These are phyloP conservation scores for Drosophila littoralis DNA, from an alignment of 1,140 invertebrate species.

Conservation along the genomic window DNA sequence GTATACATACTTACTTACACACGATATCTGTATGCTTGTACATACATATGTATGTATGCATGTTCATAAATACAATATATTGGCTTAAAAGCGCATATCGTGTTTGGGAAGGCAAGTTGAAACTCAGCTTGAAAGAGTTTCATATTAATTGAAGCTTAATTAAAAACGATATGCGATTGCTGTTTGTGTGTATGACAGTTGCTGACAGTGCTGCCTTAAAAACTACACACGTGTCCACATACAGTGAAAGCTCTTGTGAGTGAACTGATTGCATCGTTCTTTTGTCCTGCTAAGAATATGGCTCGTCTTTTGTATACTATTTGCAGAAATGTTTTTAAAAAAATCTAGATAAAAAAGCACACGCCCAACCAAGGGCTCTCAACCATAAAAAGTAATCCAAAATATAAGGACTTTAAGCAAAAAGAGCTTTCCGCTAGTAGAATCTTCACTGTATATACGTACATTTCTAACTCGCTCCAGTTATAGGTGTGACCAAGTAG, in stretches of 20 bases:
- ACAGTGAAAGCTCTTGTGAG: background rate
- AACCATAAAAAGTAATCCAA: no score
- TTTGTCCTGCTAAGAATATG: no score
- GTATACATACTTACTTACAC: conserved; percentile 1
- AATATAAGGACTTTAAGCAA: no score
- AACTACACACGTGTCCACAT: background rate
- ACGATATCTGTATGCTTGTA: conserved; percentile 4
- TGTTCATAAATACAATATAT: background rate
- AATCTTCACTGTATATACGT: background rate
- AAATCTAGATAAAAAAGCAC: no score
- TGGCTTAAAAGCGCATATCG: conserved; percentile 32
- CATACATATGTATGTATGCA: no score
- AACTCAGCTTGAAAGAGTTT: conserved; percentile 15
- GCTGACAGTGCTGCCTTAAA: conserved; percentile 5
- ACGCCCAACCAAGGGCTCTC: no score
- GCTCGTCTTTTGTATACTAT: no score
- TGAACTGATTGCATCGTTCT: no score
- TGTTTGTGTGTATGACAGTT: conserved; percentile 16
- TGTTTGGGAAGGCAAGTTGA: conserved; percentile 30
- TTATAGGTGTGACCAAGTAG: no score
- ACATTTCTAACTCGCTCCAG: no score
- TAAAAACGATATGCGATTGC: conserved; percentile 28
- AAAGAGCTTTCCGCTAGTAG: background rate
- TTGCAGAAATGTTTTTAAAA: no score
- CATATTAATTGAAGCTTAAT: conserved; percentile 47